These are phyloP conservation scores for Blastobasis adustella DNA, from an alignment of 2,888 invertebrate species.

Conservation along the genomic window DNA sequence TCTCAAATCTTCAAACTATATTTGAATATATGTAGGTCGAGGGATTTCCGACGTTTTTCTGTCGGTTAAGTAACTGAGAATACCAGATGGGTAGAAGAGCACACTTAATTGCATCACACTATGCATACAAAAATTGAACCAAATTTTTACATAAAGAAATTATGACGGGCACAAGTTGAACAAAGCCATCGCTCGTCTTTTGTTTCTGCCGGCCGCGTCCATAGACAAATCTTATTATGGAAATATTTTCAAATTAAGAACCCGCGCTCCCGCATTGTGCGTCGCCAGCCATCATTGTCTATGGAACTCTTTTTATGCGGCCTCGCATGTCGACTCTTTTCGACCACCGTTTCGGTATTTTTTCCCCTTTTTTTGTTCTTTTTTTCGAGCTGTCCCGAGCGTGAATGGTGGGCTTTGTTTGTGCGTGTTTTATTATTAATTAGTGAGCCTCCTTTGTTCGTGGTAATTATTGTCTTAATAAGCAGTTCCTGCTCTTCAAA, in stretches of 20 bases:
- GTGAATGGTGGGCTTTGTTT: slow-evolving; percentile 71
- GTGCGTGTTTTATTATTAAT: slow-evolving; percentile 75
- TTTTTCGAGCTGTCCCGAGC: slow-evolving; percentile 61
- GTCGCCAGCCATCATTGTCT: slow-evolving; percentile 73
- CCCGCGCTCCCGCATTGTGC: slow-evolving; percentile 72
- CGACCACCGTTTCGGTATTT: slow-evolving; percentile 73
- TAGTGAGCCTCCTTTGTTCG: slow-evolving; percentile 70
- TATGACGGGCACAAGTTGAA: slow-evolving; percentile 58
- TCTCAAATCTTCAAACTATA: too few relatives aligned
- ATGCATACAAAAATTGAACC: too few relatives aligned
- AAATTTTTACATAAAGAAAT: slow-evolving; percentile 23
- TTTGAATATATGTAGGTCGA: too few relatives aligned
- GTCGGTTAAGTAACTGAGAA: too few relatives aligned
- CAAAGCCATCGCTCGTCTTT: slow-evolving; percentile 56
- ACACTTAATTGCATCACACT: too few relatives aligned
- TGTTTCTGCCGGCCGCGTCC: slow-evolving; percentile 59
- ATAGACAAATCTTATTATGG: slow-evolving; percentile 75
- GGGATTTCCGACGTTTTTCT: too few relatives aligned
- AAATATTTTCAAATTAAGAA: slow-evolving; percentile 75
- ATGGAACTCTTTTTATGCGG: slow-evolving; percentile 65
- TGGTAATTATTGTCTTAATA: slow-evolving; percentile 75
- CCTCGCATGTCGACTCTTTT: slow-evolving; percentile 72
- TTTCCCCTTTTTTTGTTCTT: slow-evolving; percentile 42
- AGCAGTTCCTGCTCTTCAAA: slow-evolving; percentile 70
- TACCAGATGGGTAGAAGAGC: too few relatives aligned